These are phyloP conservation scores for Epinephelus moara DNA, from an alignment of 2,113 vertebrate species.

Conservation along the genomic window DNA sequence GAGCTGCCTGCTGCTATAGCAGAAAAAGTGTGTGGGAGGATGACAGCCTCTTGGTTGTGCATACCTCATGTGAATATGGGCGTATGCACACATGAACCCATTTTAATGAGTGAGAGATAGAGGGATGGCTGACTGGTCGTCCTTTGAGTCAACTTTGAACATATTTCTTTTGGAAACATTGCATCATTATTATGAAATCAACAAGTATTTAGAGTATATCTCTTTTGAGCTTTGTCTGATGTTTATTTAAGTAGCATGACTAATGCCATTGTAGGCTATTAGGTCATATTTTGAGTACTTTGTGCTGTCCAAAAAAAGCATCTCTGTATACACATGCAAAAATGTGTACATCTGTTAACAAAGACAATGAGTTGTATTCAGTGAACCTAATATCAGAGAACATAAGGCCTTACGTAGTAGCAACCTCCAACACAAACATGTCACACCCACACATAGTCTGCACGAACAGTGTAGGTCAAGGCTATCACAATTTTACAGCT, in stretches of 20 bases:
- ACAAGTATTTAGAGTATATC: background rate
- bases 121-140: background rate
- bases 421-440: conserved; percentile 14
- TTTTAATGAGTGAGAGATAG: conserved; percentile 39
- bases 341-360: background rate
- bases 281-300: background rate
- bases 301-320: background rate
- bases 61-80: conserved; percentile 59
- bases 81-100: conserved; percentile 26
- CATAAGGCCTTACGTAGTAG: background rate
- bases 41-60: conserved; percentile 40
- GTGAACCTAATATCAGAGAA: background rate
- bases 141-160: conserved; percentile 1
- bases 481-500: conserved; percentile 34
- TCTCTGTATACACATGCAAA: background rate
- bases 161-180: background rate
- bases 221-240: background rate
- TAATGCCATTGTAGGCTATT: background rate
- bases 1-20: conserved; percentile 48
- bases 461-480: conserved; percentile 26
- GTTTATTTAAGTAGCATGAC: background rate
- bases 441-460: conserved; percentile 8
- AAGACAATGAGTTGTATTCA: background rate
- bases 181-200: background rate
- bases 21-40: conserved; percentile 47